Evolutionary conservation across 1,140 invertebrate genomes (phyloP), one percentile per base, ranked within the genome.

Genomic region (Planococcus citri): DNA sequence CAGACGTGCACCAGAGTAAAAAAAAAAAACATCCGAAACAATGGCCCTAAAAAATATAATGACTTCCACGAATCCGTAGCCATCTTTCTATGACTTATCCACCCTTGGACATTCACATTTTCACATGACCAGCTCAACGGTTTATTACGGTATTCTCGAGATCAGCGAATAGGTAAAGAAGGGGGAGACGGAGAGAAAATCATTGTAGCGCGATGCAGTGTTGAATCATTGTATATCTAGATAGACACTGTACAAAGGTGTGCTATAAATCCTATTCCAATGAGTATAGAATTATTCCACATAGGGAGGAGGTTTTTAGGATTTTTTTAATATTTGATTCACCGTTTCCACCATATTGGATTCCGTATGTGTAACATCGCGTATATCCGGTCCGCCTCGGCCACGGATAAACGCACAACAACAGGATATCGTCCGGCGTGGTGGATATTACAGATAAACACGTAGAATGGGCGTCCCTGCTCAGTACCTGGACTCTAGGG

Each of bases 341-440:
- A 25, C 60, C 25, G 60, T 64, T 64, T 64, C 60, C 60, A 64
- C 60, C 60, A 64, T 64, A 64, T 64, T 64, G 60, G 60, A 64
- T 64, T 64, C 60, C 60, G 60, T 64, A 64, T 64, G 60, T 64
- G 60, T 64, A 64, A 64, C 60, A 64, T 64, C 60, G 60, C 60
- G 60, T 64, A 64, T 64, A 64, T 64, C 60, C 60, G 60, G 60
- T 64, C 60, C 25, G 60, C 60, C 60, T 64, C 25, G 60, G 60
- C 60, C 22, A 64, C 60, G 60, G 22, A 64, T 64, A 64, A 25
- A 64, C 20, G 60, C 41, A 64, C 22, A 64, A 64, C 60, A 64
- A 64, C 60, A 64, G 60, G 60, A 64, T 64, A 64, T 64, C 60
- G 60, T 64, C 60, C 60, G 20, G 60, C 60, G 10, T 25, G 60